Evolutionary conservation across 2,113 vertebrate species (phyloP), one percentile per base, ranked within the genome.

Genomic region (Sitta europaea): DNA sequence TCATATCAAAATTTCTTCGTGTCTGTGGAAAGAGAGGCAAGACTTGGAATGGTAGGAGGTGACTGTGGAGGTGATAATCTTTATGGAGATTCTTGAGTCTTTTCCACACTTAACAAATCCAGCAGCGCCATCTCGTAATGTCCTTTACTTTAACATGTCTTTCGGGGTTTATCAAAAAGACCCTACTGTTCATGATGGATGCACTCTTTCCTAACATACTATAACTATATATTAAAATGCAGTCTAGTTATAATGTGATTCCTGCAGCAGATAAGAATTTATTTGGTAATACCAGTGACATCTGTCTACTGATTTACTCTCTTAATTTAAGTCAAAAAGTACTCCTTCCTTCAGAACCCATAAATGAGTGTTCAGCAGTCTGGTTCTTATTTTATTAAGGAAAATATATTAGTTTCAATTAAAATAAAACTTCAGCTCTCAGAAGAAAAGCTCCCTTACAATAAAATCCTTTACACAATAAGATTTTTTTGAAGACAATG

Each of bases 201-300:
- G 11, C 0, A 0, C 2, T 71, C 5, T 78, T 81, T 36, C n/a
- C 27, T 67, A 61, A 5, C 6, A 15, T 16, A 51, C 4, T 74
- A 24, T 38, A 70, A 77, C 18, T 22, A 62, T 3, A 20, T 25
- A 53, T 62, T n/a, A 65, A 90, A 75, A 65, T 31, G 27, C 11
- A 27, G 6, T 88, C 83, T 57, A 42, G 20, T 38, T 91, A 21
- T 57, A 15, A 55, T 35, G 8, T 33, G 54, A 38, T 86, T 91
- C 27, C 27, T 16, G 40, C 33, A 50, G 14, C 14, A 61, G 10
- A 13, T 79, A 67, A 90, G 73, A 16, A 68, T 27, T 72, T 61
- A 22, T 47, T 55, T 87, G 59, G 14, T 58, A 67, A 47, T 43
- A 20, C 6, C 5, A 43, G 7, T 47, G 81, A 61, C 18, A 79